These are phyloP conservation scores for Paratilapia polleni DNA, from an alignment of 2,113 vertebrate species.

Conservation along the genomic window DNA sequence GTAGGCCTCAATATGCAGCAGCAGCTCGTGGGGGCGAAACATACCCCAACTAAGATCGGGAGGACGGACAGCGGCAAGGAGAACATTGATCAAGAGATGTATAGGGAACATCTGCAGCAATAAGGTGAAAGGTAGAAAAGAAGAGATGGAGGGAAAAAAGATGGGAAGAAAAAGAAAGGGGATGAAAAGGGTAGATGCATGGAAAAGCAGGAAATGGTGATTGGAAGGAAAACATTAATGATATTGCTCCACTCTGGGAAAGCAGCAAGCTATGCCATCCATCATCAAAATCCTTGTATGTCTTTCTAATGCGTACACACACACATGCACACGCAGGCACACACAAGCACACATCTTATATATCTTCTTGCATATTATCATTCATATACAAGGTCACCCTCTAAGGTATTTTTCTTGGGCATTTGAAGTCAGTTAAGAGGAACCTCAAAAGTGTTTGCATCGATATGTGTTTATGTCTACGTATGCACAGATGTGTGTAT, in stretches of 20 bases:
- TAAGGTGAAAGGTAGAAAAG: not conserved
- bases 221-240: constrained; percentile 14
- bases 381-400: constrained; percentile 22
- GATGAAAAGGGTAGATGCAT: not conserved
- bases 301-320: not conserved
- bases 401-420: not conserved
- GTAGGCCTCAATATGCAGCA: not conserved
- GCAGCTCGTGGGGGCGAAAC: constrained; percentile 2
- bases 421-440: constrained; percentile 1
- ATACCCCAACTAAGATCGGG: not conserved
- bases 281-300: constrained; percentile 1
- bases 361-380: constrained; percentile 12
- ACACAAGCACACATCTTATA: not conserved
- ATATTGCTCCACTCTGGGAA: not conserved
- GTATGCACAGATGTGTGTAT: not conserved
- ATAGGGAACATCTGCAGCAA: not conserved
- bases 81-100: constrained; percentile 1
- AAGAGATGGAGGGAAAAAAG: not conserved
- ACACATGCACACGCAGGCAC: not conserved
- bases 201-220: not conserved
- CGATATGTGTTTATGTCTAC: not conserved
- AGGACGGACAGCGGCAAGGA: not conserved
- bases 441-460: not conserved
- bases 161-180: not conserved
- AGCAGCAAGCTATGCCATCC: constrained; percentile 16